phyloP scores from a whole-genome alignment of 1,140 invertebrate genomes.

The Elymnias hypermnestra region DNA sequence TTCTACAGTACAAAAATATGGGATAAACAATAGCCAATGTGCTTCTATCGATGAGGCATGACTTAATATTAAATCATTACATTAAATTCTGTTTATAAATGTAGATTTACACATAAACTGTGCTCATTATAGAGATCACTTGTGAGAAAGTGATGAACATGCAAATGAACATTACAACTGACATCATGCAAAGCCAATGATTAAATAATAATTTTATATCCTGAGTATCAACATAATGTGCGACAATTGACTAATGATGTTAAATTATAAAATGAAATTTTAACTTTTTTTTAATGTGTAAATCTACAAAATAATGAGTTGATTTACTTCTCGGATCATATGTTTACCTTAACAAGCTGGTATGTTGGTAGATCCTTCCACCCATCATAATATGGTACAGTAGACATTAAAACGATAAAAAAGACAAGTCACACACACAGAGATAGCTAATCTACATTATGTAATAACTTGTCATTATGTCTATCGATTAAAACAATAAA shows the following conservation, averaged over 20 bases:
- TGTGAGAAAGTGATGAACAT: slow-evolving; percentile 21
- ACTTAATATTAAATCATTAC: slow-evolving; percentile 28
- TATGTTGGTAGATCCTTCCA: slow-evolving; percentile 78
- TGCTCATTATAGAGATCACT: slow-evolving; percentile 23
- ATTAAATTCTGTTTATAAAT: slow-evolving; percentile 27
- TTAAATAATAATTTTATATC: slow-evolving; percentile 2
- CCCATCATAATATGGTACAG: slow-evolving; percentile 70
- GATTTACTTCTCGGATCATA: slow-evolving; percentile 54
- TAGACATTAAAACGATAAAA: slow-evolving; percentile 75
- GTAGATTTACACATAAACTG: slow-evolving; percentile 64
- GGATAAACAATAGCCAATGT: slow-evolving; percentile 51
- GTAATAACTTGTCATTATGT: slow-evolving; percentile 12
- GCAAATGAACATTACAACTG: slow-evolving; percentile 12
- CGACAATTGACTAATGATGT: slow-evolving; percentile 7
- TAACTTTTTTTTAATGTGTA: slow-evolving; percentile 51
- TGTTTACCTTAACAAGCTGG: slow-evolving; percentile 77
- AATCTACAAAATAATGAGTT: slow-evolving; percentile 66
- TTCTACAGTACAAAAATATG: slow-evolving; percentile 41
- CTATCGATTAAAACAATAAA: slow-evolving; percentile 3
- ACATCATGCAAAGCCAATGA: slow-evolving; percentile 9
- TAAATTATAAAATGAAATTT: slow-evolving; percentile 2
- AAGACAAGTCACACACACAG: slow-evolving; percentile 72
- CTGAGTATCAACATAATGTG: neutral
- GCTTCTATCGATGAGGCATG: slow-evolving; percentile 65
- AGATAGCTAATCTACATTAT: slow-evolving; percentile 67